These are phyloP conservation scores for Anoura caudifer DNA, from an alignment of 2,113 vertebrate species.

Conservation along the genomic window DNA sequence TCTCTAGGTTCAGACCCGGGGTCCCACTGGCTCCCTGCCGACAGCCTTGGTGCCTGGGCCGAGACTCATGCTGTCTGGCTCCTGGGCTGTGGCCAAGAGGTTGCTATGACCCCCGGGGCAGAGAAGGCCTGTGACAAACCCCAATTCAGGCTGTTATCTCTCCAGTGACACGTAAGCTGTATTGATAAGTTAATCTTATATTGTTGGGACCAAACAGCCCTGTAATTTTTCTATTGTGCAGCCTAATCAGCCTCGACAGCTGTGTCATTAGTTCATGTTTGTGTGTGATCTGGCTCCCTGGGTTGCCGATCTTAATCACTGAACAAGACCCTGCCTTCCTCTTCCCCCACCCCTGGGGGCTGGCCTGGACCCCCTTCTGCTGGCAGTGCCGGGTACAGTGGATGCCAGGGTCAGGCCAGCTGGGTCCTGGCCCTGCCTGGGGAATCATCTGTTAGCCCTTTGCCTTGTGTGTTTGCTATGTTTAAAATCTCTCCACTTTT, in stretches of 20 bases:
- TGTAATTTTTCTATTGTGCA: slow-evolving; percentile 80
- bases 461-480: neutral
- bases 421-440: neutral
- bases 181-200: slow-evolving; percentile 84
- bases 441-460: neutral
- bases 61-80: neutral
- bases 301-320: slow-evolving; percentile 10
- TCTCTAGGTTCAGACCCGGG: neutral
- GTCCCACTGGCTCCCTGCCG: too few species aligned
- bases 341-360: neutral
- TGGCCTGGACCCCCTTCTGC: too few species aligned
- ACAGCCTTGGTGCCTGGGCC: too few species aligned
- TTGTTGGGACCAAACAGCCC: slow-evolving; percentile 80
- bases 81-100: neutral
- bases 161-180: slow-evolving; percentile 76
- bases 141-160: slow-evolving; percentile 76
- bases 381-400: accelerated
- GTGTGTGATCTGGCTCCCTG: slow-evolving; percentile 76
- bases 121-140: slow-evolving; percentile 67
- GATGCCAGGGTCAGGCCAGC: accelerated
- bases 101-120: neutral
- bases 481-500: neutral
- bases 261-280: slow-evolving; percentile 80
- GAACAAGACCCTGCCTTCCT: neutral
- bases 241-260: slow-evolving; percentile 80